Evolutionary conservation across 2,113 vertebrate species (phyloP).

Genomic region (Oncorhynchus tshawytscha): DNA sequence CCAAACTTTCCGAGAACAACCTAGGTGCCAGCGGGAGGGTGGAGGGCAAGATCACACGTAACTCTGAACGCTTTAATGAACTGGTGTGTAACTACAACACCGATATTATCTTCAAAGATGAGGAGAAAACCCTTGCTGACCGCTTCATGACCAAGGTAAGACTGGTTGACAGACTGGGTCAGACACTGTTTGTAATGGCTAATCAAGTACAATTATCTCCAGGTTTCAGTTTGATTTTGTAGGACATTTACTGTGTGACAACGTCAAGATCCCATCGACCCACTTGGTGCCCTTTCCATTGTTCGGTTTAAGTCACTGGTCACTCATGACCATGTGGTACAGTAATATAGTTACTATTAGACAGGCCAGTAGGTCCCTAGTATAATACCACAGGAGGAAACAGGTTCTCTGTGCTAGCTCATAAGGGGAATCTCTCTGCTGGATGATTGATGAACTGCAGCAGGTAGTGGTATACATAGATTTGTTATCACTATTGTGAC

Average conservation of each 20-base stretch:
- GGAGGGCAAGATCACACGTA: conserved; percentile 92
- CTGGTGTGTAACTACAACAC: conserved; percentile 98
- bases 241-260: not conserved
- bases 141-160: conserved; percentile 95
- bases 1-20: conserved; percentile 96
- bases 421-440: conserved; percentile 10
- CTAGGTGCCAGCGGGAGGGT: conserved; percentile 93
- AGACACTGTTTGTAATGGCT: conserved; percentile 4
- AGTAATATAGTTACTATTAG: too few species aligned
- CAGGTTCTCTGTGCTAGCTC: not conserved
- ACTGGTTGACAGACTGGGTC: not conserved
- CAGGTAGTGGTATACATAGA: not conserved
- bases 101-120: conserved; percentile 99
- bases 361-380: not conserved
- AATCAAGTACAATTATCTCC: not conserved
- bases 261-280: too few species aligned
- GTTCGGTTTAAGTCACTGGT: not conserved
- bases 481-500: too few species aligned
- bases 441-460: conserved; percentile 23
- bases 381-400: not conserved
- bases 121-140: conserved; percentile 95
- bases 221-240: not conserved
- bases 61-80: conserved; percentile 92
- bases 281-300: not conserved
- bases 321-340: too few species aligned